These are phyloP conservation scores for Myioborus melanocephalus DNA, from an alignment of 2,797 vertebrate genomes.

Conservation along the genomic window DNA sequence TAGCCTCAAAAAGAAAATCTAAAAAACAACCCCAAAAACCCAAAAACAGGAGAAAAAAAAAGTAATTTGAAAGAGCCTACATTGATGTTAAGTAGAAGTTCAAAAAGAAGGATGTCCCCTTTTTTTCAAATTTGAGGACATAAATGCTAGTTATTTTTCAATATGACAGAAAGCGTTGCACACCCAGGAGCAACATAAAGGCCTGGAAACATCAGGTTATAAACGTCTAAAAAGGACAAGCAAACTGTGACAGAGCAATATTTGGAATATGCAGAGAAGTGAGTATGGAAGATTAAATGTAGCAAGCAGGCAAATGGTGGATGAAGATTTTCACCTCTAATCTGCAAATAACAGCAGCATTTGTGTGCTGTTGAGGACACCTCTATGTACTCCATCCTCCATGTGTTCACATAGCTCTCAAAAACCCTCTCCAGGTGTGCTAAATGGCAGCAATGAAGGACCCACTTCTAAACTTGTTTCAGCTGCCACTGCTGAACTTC, in stretches of 20 bases:
- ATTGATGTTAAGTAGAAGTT: background rate
- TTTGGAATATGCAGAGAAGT: background rate
- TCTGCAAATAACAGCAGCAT: background rate
- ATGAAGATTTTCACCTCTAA: background rate
- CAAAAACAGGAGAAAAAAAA: background rate
- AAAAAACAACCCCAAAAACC: no score
- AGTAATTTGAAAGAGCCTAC: background rate
- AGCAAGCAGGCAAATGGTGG: fast-evolving
- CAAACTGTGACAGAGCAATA: fast-evolving
- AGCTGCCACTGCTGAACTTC: background rate
- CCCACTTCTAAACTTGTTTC: background rate
- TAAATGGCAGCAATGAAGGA: background rate
- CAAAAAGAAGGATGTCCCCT: background rate
- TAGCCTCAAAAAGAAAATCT: background rate
- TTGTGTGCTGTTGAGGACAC: background rate
- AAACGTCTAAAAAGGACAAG: background rate
- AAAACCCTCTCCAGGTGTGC: background rate
- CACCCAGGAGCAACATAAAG: background rate
- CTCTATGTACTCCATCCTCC: background rate
- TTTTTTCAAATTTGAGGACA: background rate
- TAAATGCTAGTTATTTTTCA: background rate
- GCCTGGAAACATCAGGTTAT: background rate
- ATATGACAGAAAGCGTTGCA: background rate
- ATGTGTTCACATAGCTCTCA: background rate
- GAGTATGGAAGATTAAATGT: background rate